Evolutionary conservation across 2,113 vertebrate genomes (phyloP), one percentile per base, ranked within the genome.

Genomic region (Dryoscopus gambensis): DNA sequence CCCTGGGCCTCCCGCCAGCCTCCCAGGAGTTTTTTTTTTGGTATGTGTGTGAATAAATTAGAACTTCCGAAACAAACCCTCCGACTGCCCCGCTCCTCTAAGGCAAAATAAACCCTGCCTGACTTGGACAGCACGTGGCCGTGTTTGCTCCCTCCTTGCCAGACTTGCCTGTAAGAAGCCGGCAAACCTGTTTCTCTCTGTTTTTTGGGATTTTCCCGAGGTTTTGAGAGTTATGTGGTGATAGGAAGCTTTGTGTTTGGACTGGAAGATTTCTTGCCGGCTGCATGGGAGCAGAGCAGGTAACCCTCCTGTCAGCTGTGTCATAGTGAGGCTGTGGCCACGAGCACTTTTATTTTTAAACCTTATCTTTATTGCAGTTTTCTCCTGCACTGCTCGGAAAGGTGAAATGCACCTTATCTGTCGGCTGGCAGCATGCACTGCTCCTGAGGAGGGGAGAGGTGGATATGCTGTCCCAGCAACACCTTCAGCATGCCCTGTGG

Each of bases 321-420:
- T 87, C 53, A 37, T 2, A 2, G 52, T 4, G 13, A 69, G 62
- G 84, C 67, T 2, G 13, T 12, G 39, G 42, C 76, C 4, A 10
- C 3, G 0, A 65, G 59, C 74, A 50, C 91, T 96, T 90, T 94
- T 91, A 11, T 71, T 89, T 95, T 93, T 35, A 42, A 74, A 14
- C 46, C 62, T 97, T 97, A 95, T 97, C 97, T 97, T 97, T 95
- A 97, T 95, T 94, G 93, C 69, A 17, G 82, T 76, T 95, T 96
- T 96, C 95, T 94, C 89, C 77, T 24, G 50, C 81, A 15, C 22
- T 59, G 63, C 50, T 91, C 16, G 25, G 83, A 76, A 95, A 87
- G 37, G 77, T 2, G 12, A 76, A 89, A 87, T 28, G 59, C 39
- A 30, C 52, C 84, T 95, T 95, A 94, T 93, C 91, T 73, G 57